Conservation (phyloP, 2,888 invertebrate species). For the Blera fallax region DNA sequence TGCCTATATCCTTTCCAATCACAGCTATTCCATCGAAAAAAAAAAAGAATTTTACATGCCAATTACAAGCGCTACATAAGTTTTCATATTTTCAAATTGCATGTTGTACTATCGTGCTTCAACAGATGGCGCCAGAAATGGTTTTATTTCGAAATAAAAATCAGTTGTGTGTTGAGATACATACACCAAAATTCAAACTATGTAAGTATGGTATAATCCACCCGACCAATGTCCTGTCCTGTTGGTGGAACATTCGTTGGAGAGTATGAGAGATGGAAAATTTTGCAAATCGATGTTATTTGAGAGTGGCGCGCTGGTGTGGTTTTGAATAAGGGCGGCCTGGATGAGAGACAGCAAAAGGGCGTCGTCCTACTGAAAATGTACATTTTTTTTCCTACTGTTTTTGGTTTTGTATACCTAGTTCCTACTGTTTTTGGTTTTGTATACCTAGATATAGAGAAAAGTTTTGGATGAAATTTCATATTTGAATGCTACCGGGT, state of each 20-base stretch:
- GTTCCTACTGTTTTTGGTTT: neutral
- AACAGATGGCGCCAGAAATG: conserved; percentile 62
- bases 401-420: neutral
- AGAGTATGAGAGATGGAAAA: neutral
- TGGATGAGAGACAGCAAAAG: conserved; percentile 53
- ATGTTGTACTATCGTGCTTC: conserved; percentile 29
- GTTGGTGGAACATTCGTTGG: neutral
- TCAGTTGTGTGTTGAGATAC: neutral
- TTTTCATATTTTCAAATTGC: neutral
- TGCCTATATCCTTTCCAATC: conserved; percentile 1
- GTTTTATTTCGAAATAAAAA: neutral
- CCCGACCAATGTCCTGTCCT: conserved; percentile 55
- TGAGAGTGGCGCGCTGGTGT: neutral
- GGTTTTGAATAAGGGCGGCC: conserved; percentile 26
- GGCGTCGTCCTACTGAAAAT: conserved; percentile 69
- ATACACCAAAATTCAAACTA: conserved; percentile 12
- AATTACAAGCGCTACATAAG: neutral
- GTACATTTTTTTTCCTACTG: neutral
- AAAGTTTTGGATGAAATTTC: conserved; percentile 36
- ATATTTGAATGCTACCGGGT: conserved; percentile 1
- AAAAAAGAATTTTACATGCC: conserved; percentile 18
- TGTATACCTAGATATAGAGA: conserved; percentile 5
- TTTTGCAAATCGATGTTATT: conserved; percentile 53
- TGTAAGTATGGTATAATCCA: too few species aligned
- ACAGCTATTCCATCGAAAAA: neutral